Conservation (phyloP, 2,113 vertebrate species). For the Corynorhinus townsendii region DNA sequence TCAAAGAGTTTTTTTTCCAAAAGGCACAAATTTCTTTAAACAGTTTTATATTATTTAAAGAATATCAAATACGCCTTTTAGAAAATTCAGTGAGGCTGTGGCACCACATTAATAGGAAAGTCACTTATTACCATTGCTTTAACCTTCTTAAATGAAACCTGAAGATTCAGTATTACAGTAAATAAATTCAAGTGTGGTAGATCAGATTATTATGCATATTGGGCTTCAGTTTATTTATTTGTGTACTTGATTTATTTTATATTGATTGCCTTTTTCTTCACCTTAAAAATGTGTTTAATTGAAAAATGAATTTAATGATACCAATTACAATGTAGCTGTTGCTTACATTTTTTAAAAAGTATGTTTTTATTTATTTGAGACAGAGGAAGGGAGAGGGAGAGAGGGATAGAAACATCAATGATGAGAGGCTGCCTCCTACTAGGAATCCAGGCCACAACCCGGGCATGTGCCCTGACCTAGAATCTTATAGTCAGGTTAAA, state of each 20-base stretch:
- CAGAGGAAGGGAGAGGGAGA: neutral
- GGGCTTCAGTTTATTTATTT: neutral
- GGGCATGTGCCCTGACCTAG: too few species aligned
- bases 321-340: neutral
- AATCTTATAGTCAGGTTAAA: neutral
- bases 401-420: neutral
- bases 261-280: neutral
- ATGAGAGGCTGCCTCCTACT: too few species aligned
- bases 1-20: neutral
- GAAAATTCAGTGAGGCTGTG: neutral
- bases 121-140: neutral
- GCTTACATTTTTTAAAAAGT: neutral
- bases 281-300: constrained; percentile 21
- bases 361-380: neutral
- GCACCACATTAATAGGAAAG: neutral
- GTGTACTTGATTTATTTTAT: neutral
- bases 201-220: neutral
- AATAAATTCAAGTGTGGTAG: neutral
- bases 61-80: neutral
- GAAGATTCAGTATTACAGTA: neutral
- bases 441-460: too few species aligned
- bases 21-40: neutral
- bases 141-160: neutral
- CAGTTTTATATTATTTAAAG: neutral
- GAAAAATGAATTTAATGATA: neutral